Base-by-base conservation (phyloP, 2,113 vertebrate species). In the Acinonyx jubatus region DNA sequence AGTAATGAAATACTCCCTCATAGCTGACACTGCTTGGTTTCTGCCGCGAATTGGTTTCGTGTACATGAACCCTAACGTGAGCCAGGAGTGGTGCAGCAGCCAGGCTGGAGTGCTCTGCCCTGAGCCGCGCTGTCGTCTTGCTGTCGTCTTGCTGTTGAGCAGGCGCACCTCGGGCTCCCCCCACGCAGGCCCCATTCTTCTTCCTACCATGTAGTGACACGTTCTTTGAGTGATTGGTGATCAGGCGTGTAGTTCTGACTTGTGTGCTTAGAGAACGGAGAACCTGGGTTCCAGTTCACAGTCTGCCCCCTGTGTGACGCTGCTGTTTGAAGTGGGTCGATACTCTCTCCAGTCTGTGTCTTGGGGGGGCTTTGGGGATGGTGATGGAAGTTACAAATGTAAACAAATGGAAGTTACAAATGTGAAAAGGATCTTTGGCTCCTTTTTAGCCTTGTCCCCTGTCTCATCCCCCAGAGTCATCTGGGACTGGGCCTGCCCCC, bases 121-220 rank as follows among this genome's bases (percentile, higher is more conserved):
- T 38, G 18, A 6, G 11, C 9, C 4, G 21, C 86, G 73, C n/a
- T 10, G 23, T 45, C 4, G 1, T 29, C 29, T 52, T 52, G 73
- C n/a, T 10, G 23, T 45, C 4, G 1, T 19, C 29, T 41, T 14
- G 13, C 55, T 11, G 1, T 55, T 25, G 19, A 45, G 38, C 38
- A 50, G 4, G 38, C 27, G 25, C 1, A 10, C 5, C 3, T 31
- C 8, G n/a, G 1, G 2, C 4, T 74, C 52, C 65, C 25, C 19
- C 1, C 16, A 29, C 52, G 14, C 29, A 21, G 50, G 38, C 73
- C 38, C 27, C 19, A 1, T 50, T 61, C 81, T 6, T 57, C 29
- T 29, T 57, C 38, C 48, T 50, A 0, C n/a, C 25, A 36, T 18
- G 25, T 21, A 38, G 12, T 69, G 4, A 23, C 31, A 57, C n/a